Base-by-base conservation (phyloP, 2,888 invertebrate species). In the Limnephilus auricula region DNA sequence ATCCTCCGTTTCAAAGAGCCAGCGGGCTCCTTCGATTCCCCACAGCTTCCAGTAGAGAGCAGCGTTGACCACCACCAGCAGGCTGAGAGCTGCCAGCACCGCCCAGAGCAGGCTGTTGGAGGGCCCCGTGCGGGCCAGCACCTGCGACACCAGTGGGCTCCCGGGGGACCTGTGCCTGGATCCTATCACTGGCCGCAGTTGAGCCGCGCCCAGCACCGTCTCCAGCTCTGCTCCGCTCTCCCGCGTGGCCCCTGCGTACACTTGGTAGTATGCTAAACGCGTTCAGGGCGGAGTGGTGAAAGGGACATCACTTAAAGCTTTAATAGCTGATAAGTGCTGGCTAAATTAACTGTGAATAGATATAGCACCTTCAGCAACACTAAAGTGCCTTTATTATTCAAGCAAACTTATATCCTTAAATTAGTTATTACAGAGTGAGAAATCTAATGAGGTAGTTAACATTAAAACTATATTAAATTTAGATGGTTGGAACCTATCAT, bases 21-120 rank as follows among this genome's bases (percentile, higher is more conserved):
- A 86, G 32, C 87, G 40, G 2, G 80, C 31, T 18, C 80, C 80
- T 91, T 31, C 93, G 90, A 92, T 97, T 96, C 94, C 98, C 97
- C 93, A 97, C 93, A 99, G 96, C 95, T 98, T 97, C 95, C 98
- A 98, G 96, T 98, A 98, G 92, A 99, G 96, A 94, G 98, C 96
- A 93, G 97, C 98, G 94, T 97, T 97, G 93, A 97, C 94, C 82
- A 97, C 95, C 92, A 96, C 94, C 94, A 96, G 94, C 93, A 94
- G 90, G 94, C 98, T 95, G 95, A 97, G 95, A 93, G 97, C 94
- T 93, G 95, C 94, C 93, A 96, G 95, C 93, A 96, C 96, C 93
- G 96, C 95, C 93, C 94, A 94, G 93, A 95, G 94, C 92, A 95
- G 94, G 93, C 94, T 94, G 9, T 93, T 84, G 88, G 90, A 78